Conservation (phyloP, 2,797 vertebrate species). For the Erpetoichthys calabaricus region DNA sequence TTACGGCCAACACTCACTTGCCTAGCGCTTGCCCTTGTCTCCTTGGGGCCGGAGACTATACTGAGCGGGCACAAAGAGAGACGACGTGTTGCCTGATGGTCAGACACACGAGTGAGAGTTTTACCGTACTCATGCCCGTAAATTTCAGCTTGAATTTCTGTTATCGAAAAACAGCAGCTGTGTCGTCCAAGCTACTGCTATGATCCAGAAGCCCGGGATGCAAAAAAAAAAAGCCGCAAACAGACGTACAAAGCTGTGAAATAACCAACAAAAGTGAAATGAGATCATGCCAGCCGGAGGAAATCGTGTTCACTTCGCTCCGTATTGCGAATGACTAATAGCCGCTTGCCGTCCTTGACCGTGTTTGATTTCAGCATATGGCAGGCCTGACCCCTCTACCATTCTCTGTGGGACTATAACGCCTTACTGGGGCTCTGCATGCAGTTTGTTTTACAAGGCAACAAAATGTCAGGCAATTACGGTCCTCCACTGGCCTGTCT, state of each 20-base stretch:
- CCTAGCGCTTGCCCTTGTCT: too few species aligned
- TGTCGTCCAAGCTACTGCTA: background rate
- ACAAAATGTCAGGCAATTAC: constrained; percentile 25
- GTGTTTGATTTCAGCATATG: constrained; percentile 29
- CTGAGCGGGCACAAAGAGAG: too few species aligned
- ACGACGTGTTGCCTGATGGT: too few species aligned
- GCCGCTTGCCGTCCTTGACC: constrained; percentile 24
- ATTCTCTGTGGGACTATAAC: constrained; percentile 34
- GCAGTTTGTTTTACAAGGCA: constrained; percentile 32
- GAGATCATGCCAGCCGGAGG: constrained; percentile 16
- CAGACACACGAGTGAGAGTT: too few species aligned
- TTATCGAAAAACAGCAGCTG: background rate
- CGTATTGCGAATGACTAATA: constrained; percentile 29
- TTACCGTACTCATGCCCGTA: too few species aligned
- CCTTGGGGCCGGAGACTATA: too few species aligned
- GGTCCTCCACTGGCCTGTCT: constrained; percentile 25
- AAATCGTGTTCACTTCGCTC: constrained; percentile 15
- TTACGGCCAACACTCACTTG: too few species aligned
- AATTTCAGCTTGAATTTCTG: too few species aligned
- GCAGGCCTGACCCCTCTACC: constrained; percentile 26
- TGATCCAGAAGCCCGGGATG: background rate
- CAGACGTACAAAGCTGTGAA: constrained; percentile 5
- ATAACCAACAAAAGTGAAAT: constrained; percentile 7
- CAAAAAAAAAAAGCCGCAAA: too few species aligned
- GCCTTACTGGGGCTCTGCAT: constrained; percentile 35